A percentile compares a stretch with the other conserved stretches of the same genome.
phyloP scores from a whole-genome alignment of 2,888 invertebrate genomes.

The Cabera pusaria region DNA sequence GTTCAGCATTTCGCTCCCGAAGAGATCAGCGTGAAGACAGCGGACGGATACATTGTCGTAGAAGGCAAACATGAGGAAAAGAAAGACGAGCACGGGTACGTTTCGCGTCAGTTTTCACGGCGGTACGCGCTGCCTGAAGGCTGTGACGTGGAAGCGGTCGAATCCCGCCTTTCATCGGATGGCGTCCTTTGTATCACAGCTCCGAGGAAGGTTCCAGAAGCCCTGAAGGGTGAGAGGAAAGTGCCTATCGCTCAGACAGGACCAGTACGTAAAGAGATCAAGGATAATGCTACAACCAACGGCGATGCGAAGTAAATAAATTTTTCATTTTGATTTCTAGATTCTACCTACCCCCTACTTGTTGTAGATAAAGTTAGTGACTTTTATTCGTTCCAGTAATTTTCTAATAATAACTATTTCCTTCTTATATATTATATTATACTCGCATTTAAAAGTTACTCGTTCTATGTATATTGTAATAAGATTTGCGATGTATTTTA shows the following conservation, averaged over 20 bases:
- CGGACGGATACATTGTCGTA: slow-evolving; percentile 87
- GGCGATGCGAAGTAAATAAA: slow-evolving; percentile 34
- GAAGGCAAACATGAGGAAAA: slow-evolving; percentile 92
- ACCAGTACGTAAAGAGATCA: slow-evolving; percentile 79
- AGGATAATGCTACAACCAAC: slow-evolving; percentile 63
- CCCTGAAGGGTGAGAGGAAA: slow-evolving; percentile 72
- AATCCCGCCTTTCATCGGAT: slow-evolving; percentile 89
- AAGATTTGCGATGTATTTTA: too few relatives aligned
- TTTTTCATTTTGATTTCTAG: too few relatives aligned
- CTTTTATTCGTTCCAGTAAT: too few relatives aligned
- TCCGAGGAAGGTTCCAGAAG: slow-evolving; percentile 68
- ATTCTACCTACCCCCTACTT: too few relatives aligned
- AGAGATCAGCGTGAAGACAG: slow-evolving; percentile 89
- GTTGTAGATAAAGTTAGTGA: too few relatives aligned
- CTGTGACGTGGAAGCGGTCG: slow-evolving; percentile 86
- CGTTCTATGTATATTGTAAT: too few relatives aligned
- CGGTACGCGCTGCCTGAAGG: slow-evolving; percentile 89
- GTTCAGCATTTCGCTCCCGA: slow-evolving; percentile 90
- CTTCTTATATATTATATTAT: too few relatives aligned
- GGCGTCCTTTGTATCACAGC: slow-evolving; percentile 89
- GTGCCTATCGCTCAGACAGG: slow-evolving; percentile 85
- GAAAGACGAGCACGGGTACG: slow-evolving; percentile 88
- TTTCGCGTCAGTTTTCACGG: slow-evolving; percentile 89
- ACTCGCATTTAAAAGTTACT: too few relatives aligned
- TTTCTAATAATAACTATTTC: too few relatives aligned